These are phyloP conservation scores for Peromyscus californicus DNA, from an alignment of 2,113 vertebrate genomes.

Conservation along the genomic window DNA sequence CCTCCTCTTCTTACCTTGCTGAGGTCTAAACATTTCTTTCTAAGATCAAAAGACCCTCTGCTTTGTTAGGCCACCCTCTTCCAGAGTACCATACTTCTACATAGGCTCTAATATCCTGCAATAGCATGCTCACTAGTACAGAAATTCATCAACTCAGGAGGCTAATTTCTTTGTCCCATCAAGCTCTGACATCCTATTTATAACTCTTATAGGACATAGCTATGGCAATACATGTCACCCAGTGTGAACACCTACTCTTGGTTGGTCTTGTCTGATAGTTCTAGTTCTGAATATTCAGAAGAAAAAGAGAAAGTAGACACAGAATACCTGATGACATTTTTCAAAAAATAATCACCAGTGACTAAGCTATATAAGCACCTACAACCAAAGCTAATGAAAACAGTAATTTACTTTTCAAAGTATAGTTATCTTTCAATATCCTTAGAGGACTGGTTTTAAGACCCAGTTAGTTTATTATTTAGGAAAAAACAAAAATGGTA, in stretches of 20 bases:
- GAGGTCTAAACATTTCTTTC: not conserved
- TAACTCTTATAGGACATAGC: not conserved
- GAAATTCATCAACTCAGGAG: not conserved
- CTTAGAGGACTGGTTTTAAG: not conserved
- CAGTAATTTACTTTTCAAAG: conserved; percentile 36
- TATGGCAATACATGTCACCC: not conserved
- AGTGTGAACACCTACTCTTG: not conserved
- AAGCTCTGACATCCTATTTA: not conserved
- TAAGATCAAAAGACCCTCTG: not conserved
- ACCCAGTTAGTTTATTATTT: not conserved
- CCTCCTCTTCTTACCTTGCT: not conserved
- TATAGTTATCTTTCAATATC: not conserved
- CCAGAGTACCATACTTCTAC: not conserved
- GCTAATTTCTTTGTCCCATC: not conserved
- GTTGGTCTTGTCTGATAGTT: not conserved
- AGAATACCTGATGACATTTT: conserved; percentile 2
- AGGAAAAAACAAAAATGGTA: not conserved
- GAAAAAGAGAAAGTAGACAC: conserved; percentile 16
- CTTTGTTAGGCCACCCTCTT: not conserved
- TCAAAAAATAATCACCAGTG: conserved; percentile 32
- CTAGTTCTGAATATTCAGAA: conserved; percentile 30
- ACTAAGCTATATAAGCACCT: conserved; percentile 45
- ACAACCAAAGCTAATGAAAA: conserved; percentile 55
- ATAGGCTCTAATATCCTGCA: not conserved
- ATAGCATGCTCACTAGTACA: not conserved